Evolutionary conservation across 2,888 invertebrate genomes (phyloP).

Genomic region (Melolontha melolontha): DNA sequence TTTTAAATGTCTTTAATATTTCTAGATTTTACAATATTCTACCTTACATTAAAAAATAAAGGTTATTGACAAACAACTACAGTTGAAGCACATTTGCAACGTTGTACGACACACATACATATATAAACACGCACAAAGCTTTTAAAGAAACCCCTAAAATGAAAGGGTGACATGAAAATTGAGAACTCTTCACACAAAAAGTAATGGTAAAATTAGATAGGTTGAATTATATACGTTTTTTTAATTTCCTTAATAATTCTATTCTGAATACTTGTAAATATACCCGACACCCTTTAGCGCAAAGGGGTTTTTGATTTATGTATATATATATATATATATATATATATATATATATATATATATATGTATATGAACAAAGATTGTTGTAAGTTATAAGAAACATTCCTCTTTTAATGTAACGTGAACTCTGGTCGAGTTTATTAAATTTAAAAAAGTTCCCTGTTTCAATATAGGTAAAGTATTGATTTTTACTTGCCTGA

Average conservation of each 20-base stretch:
- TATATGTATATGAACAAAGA: neutral
- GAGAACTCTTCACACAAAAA: constrained; percentile 10
- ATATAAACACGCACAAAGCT: no score
- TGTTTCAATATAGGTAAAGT: constrained; percentile 53
- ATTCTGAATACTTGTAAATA: no score
- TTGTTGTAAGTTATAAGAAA: neutral
- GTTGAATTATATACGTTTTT: neutral
- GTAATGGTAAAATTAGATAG: constrained; percentile 3
- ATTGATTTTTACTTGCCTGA: constrained; percentile 52
- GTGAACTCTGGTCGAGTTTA: neutral
- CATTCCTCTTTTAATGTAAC: neutral
- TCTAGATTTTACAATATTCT: no score
- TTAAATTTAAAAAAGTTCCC: constrained; percentile 15
- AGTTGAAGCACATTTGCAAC: no score
- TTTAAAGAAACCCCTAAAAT: constrained; percentile 27
- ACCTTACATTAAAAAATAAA: no score
- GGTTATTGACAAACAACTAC: no score
- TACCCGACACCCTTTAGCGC: no score
- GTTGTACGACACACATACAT: no score
- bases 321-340: no score
- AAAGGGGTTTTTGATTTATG: no score
- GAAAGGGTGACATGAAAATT: constrained; percentile 30
- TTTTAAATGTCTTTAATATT: no score
- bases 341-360: neutral
- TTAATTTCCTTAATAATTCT: constrained; percentile 2